Conservation (phyloP, 2,797 vertebrate species). For the Hipposideros larvatus region DNA sequence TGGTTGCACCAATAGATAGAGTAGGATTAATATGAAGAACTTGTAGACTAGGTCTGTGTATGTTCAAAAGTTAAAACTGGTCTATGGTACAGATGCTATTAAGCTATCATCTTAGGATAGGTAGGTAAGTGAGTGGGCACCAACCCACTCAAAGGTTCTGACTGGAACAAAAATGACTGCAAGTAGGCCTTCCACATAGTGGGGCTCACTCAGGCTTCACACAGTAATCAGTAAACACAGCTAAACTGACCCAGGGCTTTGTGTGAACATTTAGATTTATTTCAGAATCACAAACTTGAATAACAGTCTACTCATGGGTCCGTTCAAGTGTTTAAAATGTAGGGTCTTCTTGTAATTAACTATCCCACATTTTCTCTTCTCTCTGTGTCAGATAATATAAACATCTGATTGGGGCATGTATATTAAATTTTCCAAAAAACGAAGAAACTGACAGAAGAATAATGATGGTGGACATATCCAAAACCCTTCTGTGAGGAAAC, state of each 20-base stretch:
- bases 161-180: neutral
- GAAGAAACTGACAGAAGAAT: neutral
- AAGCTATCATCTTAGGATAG: neutral
- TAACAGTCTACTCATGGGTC: neutral
- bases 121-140: neutral
- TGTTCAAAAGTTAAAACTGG: neutral
- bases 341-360: neutral
- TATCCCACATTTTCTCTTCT: constrained; percentile 11
- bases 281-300: neutral
- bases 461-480: neutral
- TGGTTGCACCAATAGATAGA: neutral
- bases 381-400: neutral
- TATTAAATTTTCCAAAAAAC: neutral
- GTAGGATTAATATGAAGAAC: constrained; percentile 4
- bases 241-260: neutral
- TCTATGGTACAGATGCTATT: neutral
- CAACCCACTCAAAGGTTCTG: neutral
- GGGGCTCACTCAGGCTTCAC: neutral
- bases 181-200: neutral
- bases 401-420: neutral
- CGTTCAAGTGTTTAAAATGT: neutral
- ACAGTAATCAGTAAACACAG: neutral
- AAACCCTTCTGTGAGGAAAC: neutral
- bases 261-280: constrained; percentile 11
- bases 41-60: neutral